Evolutionary conservation across 2,113 vertebrate genomes (phyloP), one percentile per base, ranked within the genome.

Genomic region (Cygnus atratus): DNA sequence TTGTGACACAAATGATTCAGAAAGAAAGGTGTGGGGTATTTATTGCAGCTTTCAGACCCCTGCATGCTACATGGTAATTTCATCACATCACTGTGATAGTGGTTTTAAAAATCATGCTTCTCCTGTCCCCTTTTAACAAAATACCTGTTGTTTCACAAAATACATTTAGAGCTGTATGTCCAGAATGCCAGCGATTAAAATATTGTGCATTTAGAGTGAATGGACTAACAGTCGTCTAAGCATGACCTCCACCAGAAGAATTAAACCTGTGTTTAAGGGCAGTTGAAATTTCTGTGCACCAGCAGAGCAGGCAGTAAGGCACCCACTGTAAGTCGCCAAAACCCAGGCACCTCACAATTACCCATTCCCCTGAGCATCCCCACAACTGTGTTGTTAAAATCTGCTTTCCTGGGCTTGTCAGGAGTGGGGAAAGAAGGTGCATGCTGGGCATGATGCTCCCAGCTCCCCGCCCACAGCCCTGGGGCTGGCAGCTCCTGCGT

Each of bases 21-120:
- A 57, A 90, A 95, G 92, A 57, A 90, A 95, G 92, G 91, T 93
- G 80, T 26, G 81, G 62, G 77, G 19, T 74, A 52, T 72, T 88
- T 88, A 94, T 75, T 72, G 96, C 52, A 48, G 91, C 91, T 95
- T 84, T 91, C 94, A 90, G 80, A 4, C 46, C 73, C 54, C 46
- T 4, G 63, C 2, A 0, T 75, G 78, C 76, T 84, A 29, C 83
- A 1, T 25, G 58, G 84, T 61, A 93, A 96, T 97, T 95, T 92
- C 35, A 29, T 57, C 13, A 44, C 92, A 57, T 96, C 90, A 95
- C 15, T 3, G 92, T 8, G 37, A 65, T 48, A 81, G 91, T 0
- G 6, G 88, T 50, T 93, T 74, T 52, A 55, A 71, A 92, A 90
- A 44, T 19, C 28, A 0, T 88, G 65, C 72, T 90, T 90, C 86